Evolutionary conservation across 2,797 vertebrate genomes (phyloP), one percentile per base, ranked within the genome.

Genomic region (Pelochelys cantorii): DNA sequence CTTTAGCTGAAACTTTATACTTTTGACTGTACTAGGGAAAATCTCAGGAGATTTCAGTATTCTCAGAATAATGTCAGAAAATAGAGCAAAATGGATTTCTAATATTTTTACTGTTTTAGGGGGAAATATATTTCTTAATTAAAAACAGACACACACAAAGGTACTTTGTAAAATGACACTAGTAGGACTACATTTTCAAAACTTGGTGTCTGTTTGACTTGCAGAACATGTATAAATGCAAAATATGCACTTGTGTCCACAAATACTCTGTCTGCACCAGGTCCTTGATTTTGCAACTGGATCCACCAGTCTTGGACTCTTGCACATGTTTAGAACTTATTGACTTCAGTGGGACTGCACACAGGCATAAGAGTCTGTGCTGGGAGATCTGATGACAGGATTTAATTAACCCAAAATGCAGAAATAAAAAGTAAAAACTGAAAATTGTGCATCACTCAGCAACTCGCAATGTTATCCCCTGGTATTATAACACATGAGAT

Each of bases 31-130:
- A 83, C 1, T 17, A 79, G 65, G 75, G 84, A 53, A 86, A 27
- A 6, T 84, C 17, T 83, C 0, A 0, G 15, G 31, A 92, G 57
- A 78, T 83, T 85, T 75, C 31, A 79, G 23, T 75, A 52, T 93
- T 89, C 71, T 91, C 54, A 90, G 93, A 85, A 84, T 79, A 77
- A 14, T 85, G 8, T 22, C 77, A 92, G 79, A 87, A 60, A 84
- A 84, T 83, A 89, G n/a, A 22, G 68, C 59, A 84, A 79, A 22
- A 2, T 87, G 48, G 15, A 81, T 86, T 94, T 93, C 90, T 42
- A 59, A 83, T 11, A 62, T 80, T 80, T 91, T 87, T 42, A 87
- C 0, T 62, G 12, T 81, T 92, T 84, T 60, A 2, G 0, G 11
- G 53, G 29, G 87, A 82, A 55, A 5, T 13, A 22, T 8, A n/a